Evolutionary conservation across 2,888 invertebrate genomes (phyloP).

Genomic region (Baccha elongata): DNA sequence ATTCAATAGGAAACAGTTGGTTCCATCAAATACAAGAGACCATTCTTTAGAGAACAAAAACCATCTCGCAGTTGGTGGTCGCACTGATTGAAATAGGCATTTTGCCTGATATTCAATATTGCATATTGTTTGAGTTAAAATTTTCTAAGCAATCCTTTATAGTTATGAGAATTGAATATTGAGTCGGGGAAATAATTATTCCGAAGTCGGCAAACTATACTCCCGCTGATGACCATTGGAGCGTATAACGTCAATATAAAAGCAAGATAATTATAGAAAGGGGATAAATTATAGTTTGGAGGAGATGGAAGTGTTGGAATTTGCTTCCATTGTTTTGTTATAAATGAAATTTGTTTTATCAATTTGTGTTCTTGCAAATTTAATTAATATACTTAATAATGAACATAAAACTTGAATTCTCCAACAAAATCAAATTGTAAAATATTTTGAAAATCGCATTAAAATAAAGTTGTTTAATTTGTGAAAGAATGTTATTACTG

Average conservation of each 20-base stretch:
- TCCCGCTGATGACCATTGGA: background rate
- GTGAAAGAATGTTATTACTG: too few species aligned
- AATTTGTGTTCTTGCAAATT: too few species aligned
- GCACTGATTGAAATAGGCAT: constrained; percentile 18
- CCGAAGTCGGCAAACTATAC: background rate
- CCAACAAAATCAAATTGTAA: too few species aligned
- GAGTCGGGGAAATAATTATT: constrained; percentile 5
- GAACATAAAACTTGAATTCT: too few species aligned
- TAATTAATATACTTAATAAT: too few species aligned
- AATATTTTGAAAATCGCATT: too few species aligned
- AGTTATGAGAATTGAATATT: background rate
- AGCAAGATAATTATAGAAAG: background rate
- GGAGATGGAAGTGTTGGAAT: too few species aligned
- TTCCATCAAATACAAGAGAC: constrained; percentile 14
- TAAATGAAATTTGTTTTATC: too few species aligned
- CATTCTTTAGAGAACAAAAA: constrained; percentile 9
- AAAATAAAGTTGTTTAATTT: too few species aligned
- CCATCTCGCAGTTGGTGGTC: constrained; percentile 12
- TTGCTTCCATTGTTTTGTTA: too few species aligned
- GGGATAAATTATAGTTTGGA: too few species aligned
- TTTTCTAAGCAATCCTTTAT: background rate
- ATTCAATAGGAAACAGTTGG: background rate
- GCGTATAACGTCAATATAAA: background rate
- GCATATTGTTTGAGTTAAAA: background rate
- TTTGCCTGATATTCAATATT: constrained; percentile 12